Conservation (phyloP, 2,113 vertebrate species). For the Elachura formosa region DNA sequence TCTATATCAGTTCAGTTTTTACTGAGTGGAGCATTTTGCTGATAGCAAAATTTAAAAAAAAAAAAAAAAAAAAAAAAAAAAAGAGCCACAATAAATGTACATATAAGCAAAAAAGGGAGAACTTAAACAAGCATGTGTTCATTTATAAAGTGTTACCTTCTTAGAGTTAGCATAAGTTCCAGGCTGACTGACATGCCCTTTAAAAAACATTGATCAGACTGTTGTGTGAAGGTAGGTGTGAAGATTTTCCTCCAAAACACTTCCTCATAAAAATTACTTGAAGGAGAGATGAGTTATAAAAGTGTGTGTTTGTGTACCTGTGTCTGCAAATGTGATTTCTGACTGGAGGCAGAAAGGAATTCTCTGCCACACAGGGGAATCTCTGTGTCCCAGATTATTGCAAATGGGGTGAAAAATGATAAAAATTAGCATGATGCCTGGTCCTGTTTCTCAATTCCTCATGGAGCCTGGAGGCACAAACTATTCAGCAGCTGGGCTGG, state of each 20-base stretch:
- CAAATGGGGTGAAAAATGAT: neutral
- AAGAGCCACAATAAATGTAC: neutral
- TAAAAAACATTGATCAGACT: neutral
- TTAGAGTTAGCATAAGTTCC: neutral
- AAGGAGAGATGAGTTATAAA: neutral
- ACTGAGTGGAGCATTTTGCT: neutral
- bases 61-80: neutral
- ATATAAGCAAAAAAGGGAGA: neutral
- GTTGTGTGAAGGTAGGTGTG: neutral
- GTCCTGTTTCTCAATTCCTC: slow-evolving; percentile 35
- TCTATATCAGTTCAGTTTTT: neutral
- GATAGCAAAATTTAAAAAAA: neutral
- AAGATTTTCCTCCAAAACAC: neutral
- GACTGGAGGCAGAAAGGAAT: neutral
- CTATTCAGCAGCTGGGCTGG: slow-evolving; percentile 41
- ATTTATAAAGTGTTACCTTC: neutral
- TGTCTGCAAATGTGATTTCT: neutral
- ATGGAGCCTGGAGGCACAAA: slow-evolving; percentile 26
- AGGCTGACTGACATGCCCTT: neutral
- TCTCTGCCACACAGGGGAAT: neutral
- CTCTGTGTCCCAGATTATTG: neutral
- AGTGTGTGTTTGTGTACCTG: neutral
- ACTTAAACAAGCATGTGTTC: neutral
- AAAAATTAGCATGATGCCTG: slow-evolving; percentile 27
- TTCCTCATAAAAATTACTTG: neutral